A percentile compares a stretch with the other conserved stretches of the same genome.
phyloP scores from a whole-genome alignment of 2,797 vertebrate species.

The Eurystomus glaucurus region DNA sequence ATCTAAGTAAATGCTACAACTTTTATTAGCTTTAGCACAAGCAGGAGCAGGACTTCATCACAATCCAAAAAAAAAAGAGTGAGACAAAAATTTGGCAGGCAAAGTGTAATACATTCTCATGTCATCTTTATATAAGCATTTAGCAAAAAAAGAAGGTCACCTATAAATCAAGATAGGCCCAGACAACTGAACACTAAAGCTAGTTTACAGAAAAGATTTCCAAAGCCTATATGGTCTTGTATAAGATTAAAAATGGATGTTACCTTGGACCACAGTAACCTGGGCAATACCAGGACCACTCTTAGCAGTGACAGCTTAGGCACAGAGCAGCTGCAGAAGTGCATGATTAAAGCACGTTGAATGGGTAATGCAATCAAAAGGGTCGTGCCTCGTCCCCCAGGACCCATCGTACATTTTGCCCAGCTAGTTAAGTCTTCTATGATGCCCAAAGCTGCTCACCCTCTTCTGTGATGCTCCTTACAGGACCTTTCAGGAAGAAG shows the following conservation, averaged over 20 bases:
- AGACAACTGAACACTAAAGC: not conserved
- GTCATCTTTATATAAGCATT: constrained; percentile 1
- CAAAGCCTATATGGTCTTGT: not conserved
- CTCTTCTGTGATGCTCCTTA: not conserved
- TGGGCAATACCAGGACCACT: not conserved
- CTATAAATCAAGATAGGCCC: not conserved
- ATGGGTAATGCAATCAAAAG: not conserved
- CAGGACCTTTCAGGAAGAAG: not conserved
- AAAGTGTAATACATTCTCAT: not conserved
- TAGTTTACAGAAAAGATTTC: not conserved
- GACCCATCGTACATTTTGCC: not conserved
- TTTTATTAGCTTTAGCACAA: not conserved
- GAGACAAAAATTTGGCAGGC: not conserved
- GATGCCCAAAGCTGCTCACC: not conserved
- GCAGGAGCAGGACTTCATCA: not conserved
- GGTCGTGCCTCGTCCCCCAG: not conserved
- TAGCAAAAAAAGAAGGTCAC: not conserved
- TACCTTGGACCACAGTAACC: not conserved
- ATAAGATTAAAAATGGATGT: not conserved
- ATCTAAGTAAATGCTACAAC: not conserved
- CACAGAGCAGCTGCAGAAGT: not conserved
- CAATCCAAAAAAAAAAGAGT: not conserved
- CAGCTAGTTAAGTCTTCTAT: not conserved
- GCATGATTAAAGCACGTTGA: not conserved
- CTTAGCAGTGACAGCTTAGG: not conserved